A percentile compares a stretch with the other conserved stretches of the same genome.
phyloP scores from a whole-genome alignment of 2,113 vertebrate genomes.

The Phyllostomus hastatus region DNA sequence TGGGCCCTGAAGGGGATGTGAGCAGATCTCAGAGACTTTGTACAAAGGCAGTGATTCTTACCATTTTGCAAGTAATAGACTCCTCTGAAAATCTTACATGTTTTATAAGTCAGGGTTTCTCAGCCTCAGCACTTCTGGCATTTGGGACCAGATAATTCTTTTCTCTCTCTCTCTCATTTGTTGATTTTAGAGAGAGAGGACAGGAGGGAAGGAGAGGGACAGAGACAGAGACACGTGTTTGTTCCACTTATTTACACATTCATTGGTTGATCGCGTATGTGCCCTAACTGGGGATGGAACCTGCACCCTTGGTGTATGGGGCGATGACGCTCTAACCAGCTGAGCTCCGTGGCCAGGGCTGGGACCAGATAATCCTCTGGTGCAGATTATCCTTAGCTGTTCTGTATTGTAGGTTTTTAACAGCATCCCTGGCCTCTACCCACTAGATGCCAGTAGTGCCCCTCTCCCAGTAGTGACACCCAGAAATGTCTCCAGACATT shows the following conservation, averaged over 20 bases:
- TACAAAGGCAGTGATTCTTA: background rate
- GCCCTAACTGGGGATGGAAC: too few relatives aligned
- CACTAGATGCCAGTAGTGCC: background rate
- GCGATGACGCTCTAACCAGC: too few relatives aligned
- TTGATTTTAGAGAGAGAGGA: too few relatives aligned
- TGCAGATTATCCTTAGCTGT: background rate
- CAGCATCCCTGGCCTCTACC: background rate
- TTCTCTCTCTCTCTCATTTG: too few relatives aligned
- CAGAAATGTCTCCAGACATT: background rate
- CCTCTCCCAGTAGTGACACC: background rate
- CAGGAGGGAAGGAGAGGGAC: too few relatives aligned
- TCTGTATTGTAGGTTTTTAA: background rate
- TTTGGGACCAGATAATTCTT: background rate
- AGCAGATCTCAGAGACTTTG: background rate
- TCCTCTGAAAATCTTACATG: background rate
- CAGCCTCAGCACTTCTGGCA: background rate
- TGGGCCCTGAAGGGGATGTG: background rate
- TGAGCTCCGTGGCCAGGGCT: background rate
- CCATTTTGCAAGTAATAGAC: background rate
- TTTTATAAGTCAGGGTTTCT: background rate
- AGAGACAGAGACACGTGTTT: too few relatives aligned
- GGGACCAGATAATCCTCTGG: background rate
- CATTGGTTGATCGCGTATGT: too few relatives aligned
- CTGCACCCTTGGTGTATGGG: too few relatives aligned
- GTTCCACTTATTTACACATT: too few relatives aligned